A percentile compares a stretch with the other conserved stretches of the same genome.
These are phyloP conservation scores for Erpornis zantholeuca DNA, from an alignment of 2,113 vertebrate genomes.

Conservation along the genomic window DNA sequence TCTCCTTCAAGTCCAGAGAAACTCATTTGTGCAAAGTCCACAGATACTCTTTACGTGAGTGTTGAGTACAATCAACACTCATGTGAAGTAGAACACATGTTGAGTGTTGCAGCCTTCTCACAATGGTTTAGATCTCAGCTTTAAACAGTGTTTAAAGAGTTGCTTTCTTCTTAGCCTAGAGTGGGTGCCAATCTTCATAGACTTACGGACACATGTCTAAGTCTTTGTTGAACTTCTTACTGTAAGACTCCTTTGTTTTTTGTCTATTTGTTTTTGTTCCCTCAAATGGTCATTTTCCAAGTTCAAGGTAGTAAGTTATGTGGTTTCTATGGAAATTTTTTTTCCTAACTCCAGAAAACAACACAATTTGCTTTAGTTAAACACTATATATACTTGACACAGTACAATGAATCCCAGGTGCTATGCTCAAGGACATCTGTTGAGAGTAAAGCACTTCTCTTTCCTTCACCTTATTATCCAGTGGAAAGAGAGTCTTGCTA, in stretches of 20 bases:
- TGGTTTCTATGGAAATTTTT: constrained; percentile 32
- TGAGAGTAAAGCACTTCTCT: constrained; percentile 43
- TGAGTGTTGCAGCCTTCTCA: neutral
- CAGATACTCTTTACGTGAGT: neutral
- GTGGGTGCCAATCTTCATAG: neutral
- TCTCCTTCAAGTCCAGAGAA: neutral
- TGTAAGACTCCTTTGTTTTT: neutral
- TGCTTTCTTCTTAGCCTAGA: constrained; percentile 42
- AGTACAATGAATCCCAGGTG: constrained; percentile 15
- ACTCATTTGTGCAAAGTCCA: neutral
- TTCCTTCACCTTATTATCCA: constrained; percentile 24
- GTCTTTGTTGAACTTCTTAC: constrained; percentile 10
- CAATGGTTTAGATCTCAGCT: neutral
- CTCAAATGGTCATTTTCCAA: constrained; percentile 35
- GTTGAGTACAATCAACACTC: neutral
- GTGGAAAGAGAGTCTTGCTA: neutral
- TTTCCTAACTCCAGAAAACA: neutral
- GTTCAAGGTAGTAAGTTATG: neutral
- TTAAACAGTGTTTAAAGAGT: neutral
- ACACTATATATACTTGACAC: neutral
- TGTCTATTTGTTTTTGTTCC: neutral
- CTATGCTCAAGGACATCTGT: constrained; percentile 5
- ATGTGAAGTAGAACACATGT: neutral
- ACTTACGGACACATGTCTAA: neutral
- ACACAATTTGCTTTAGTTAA: neutral